Conservation (phyloP, 2,113 vertebrate species). For the Phrynocephalus versicolor region DNA sequence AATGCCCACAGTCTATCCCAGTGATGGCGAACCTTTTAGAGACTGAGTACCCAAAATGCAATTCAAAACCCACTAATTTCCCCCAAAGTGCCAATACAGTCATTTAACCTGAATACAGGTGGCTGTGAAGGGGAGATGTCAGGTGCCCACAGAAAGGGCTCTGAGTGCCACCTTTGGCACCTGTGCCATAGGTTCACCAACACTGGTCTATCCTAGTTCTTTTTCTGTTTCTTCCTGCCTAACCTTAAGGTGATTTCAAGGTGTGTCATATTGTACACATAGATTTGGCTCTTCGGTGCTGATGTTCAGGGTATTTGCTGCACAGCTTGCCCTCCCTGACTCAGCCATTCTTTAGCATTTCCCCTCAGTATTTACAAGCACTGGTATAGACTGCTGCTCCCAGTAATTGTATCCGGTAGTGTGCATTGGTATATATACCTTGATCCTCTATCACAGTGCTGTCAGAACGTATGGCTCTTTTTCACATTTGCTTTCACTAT, state of each 20-base stretch:
- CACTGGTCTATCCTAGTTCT: background rate
- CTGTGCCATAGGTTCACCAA: no score
- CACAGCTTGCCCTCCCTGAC: background rate
- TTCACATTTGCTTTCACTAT: background rate
- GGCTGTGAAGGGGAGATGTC: no score
- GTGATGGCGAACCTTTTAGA: no score
- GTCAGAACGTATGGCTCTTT: background rate
- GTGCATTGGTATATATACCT: background rate
- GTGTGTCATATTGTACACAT: background rate
- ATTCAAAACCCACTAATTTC: no score
- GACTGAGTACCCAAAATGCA: no score
- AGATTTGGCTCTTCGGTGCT: background rate
- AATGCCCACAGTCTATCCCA: no score
- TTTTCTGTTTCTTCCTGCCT: slow-evolving; percentile 11
- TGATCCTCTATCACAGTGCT: background rate
- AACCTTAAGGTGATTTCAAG: background rate
- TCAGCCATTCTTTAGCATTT: background rate
- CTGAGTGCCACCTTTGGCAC: no score
- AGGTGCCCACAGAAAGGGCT: no score
- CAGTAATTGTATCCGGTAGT: no score
- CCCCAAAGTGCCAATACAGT: no score
- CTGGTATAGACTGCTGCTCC: background rate
- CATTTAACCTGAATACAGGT: no score
- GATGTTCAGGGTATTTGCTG: background rate
- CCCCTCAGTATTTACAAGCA: background rate